A percentile compares a stretch with the other conserved stretches of the same genome.
Evolutionary conservation across 2,888 invertebrate genomes (phyloP).

Genomic region (Himalopsyche anomala): DNA sequence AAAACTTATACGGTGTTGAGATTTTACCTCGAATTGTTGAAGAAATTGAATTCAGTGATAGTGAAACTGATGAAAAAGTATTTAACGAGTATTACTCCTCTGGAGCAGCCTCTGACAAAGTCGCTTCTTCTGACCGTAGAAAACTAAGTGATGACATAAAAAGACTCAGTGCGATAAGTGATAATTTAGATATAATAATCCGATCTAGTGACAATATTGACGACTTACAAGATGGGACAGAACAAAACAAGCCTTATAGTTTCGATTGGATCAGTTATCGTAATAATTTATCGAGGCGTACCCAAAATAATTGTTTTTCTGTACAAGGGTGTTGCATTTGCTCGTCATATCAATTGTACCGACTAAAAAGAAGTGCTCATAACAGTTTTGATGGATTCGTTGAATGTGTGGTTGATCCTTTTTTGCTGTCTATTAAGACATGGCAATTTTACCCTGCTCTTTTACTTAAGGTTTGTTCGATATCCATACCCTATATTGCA

Average conservation of each 20-base stretch:
- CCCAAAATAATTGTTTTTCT: not conserved
- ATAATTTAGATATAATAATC: constrained; percentile 75
- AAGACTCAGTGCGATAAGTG: constrained; percentile 76
- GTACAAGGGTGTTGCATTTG: constrained; percentile 43
- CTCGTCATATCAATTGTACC: constrained; percentile 53
- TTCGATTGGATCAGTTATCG: not conserved
- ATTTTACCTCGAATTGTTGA: constrained; percentile 77
- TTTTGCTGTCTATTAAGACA: constrained; percentile 73
- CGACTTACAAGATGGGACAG: constrained; percentile 67
- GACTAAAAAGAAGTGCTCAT: constrained; percentile 69
- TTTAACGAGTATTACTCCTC: not conserved
- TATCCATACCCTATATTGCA: constrained; percentile 71
- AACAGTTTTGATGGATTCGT: constrained; percentile 72
- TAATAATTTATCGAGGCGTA: not conserved
- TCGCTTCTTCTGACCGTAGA: constrained; percentile 69
- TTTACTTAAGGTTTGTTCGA: constrained; percentile 71
- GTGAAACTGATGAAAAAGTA: constrained; percentile 66
- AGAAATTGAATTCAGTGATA: constrained; percentile 72
- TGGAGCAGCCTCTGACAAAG: constrained; percentile 67
- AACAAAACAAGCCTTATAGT: not conserved
- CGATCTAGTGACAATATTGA: constrained; percentile 72
- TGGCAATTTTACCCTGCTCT: constrained; percentile 75
- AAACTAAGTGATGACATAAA: constrained; percentile 74
- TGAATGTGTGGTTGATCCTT: constrained; percentile 74
- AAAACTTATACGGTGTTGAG: constrained; percentile 75